Evolutionary conservation across 92 coral and sea anemone genomes (phyloP).

Genomic region (Paragorgia papillata): DNA sequence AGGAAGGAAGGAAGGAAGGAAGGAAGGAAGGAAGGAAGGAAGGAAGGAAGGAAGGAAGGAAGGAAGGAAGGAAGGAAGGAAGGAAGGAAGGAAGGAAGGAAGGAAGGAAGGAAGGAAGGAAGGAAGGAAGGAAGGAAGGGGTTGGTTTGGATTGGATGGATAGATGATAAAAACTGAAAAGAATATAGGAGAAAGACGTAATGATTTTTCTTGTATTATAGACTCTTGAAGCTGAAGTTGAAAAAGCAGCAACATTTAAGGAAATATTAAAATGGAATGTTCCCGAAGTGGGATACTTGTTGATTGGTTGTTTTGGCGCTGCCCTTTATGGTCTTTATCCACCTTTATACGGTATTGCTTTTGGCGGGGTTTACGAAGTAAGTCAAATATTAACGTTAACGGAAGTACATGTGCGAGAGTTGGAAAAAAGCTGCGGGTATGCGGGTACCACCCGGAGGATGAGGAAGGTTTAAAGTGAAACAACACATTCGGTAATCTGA

Average conservation of each 20-base stretch:
- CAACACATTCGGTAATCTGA: too few species aligned
- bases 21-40: too few species aligned
- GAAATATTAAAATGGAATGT: not conserved
- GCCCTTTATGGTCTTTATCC: conserved; percentile 25
- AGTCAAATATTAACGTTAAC: not conserved
- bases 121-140: conserved; percentile 49
- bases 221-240: not conserved
- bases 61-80: conserved; percentile 33
- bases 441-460: too few species aligned
- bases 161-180: not conserved
- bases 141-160: too few species aligned
- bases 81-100: conserved; percentile 27
- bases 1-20: too few species aligned
- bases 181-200: conserved; percentile 39
- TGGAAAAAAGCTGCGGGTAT: too few species aligned
- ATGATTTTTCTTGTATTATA: too few species aligned
- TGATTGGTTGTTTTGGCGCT: conserved; percentile 29
- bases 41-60: conserved; percentile 20
- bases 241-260: not conserved
- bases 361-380: conserved; percentile 25
- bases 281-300: conserved; percentile 20
- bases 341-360: conserved; percentile 1
- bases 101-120: conserved; percentile 44
- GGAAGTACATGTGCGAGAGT: too few species aligned
- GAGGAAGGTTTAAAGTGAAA: too few species aligned